phyloP scores from a whole-genome alignment of 2,797 vertebrate genomes.

The Silurus lanzhouensis region DNA sequence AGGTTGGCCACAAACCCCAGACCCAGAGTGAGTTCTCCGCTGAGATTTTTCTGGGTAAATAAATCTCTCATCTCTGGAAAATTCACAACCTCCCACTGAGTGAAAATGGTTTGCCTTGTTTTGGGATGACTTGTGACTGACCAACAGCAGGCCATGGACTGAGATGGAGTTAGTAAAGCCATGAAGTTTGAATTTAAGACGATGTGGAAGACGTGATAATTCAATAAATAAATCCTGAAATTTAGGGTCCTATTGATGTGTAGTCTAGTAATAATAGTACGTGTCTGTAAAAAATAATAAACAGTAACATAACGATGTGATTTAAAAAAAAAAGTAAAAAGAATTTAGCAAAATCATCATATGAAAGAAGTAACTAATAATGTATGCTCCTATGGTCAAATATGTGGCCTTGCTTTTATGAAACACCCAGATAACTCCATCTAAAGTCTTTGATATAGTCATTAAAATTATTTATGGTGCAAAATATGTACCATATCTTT shows the following conservation, averaged over 20 bases:
- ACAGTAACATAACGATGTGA: neutral
- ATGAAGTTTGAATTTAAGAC: neutral
- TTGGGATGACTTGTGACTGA: conserved; percentile 27
- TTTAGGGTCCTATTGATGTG: conserved; percentile 1
- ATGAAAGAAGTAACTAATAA: neutral
- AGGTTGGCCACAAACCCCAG: conserved; percentile 44
- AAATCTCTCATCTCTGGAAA: conserved; percentile 69
- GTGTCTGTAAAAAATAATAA: neutral
- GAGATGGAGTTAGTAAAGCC: neutral
- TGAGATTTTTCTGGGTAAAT: conserved; percentile 66
- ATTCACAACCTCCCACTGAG: conserved; percentile 50
- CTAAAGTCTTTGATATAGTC: conserved; percentile 29
- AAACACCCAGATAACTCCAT: conserved; percentile 41
- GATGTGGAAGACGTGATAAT: neutral
- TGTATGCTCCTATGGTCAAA: conserved; percentile 3
- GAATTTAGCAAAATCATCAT: neutral
- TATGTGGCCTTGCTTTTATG: conserved; percentile 15
- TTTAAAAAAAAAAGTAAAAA: neutral
- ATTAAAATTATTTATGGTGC: conserved; percentile 49
- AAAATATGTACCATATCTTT: conserved; percentile 35
- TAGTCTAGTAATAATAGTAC: neutral
- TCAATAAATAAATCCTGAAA: neutral
- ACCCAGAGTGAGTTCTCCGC: conserved; percentile 55
- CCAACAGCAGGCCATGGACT: neutral
- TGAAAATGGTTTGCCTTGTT: conserved; percentile 25